phyloP scores from a whole-genome alignment of 2,888 invertebrate genomes.

The Dicycla oo region DNA sequence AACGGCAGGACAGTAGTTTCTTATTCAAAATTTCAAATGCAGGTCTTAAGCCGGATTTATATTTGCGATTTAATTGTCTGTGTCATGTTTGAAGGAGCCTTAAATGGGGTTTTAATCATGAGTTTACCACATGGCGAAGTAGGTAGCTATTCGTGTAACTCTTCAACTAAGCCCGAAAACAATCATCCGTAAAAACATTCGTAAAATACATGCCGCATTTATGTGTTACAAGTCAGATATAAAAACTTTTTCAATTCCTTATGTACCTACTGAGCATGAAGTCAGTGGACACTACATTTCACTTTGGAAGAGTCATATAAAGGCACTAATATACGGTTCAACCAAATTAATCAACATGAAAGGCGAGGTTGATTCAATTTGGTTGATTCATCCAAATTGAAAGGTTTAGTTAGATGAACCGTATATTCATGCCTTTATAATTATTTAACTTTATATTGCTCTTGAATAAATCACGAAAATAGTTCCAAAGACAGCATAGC shows the following conservation, averaged over 20 bases:
- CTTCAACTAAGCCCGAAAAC: neutral
- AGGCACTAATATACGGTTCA: neutral
- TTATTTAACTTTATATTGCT: too few species aligned
- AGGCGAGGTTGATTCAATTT: neutral
- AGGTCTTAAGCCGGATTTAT: too few species aligned
- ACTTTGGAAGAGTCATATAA: neutral
- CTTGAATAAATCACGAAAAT: neutral
- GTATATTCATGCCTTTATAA: neutral
- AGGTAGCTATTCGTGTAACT: neutral
- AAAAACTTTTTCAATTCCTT: slow-evolving; percentile 9
- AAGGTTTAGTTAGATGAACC: neutral
- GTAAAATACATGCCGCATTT: slow-evolving; percentile 8
- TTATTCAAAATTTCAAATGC: neutral
- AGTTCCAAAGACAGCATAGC: neutral
- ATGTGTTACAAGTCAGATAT: neutral
- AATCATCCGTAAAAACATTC: too few species aligned
- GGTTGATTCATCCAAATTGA: slow-evolving; percentile 7
- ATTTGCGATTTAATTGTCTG: too few species aligned
- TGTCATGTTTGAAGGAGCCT: too few species aligned
- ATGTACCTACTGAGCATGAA: neutral
- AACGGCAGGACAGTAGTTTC: too few species aligned
- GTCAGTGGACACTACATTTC: neutral
- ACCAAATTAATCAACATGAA: neutral
- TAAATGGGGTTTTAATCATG: neutral
- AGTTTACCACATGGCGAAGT: neutral